These are phyloP conservation scores for Odocoileus virginianus DNA, from an alignment of 2,113 vertebrate genomes.

Conservation along the genomic window DNA sequence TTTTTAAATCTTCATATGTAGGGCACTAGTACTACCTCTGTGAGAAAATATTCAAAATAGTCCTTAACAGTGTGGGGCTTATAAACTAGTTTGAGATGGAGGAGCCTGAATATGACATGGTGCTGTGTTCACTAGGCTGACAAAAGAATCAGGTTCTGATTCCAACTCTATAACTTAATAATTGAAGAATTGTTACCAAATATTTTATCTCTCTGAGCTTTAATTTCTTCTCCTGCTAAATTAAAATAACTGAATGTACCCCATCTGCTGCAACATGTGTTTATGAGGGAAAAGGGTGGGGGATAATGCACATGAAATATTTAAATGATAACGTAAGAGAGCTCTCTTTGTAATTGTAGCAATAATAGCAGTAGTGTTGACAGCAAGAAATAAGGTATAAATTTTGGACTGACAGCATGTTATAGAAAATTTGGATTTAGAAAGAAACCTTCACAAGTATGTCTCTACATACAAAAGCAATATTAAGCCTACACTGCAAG, in stretches of 20 bases:
- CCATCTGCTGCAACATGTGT: slow-evolving; percentile 45
- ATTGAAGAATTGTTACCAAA: background rate
- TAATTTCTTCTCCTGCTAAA: background rate
- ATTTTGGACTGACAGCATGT: background rate
- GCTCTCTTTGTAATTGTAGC: background rate
- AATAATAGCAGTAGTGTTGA: background rate
- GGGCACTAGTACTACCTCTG: background rate
- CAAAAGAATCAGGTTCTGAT: background rate
- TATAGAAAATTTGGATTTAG: background rate
- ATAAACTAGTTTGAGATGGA: background rate
- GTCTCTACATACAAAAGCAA: background rate
- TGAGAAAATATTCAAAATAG: background rate
- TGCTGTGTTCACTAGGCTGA: background rate
- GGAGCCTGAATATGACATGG: background rate
- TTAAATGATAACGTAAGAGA: background rate
- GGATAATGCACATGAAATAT: background rate
- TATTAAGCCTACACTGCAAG: background rate
- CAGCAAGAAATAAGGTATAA: background rate
- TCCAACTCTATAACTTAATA: background rate
- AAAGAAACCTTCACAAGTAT: background rate
- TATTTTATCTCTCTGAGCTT: slow-evolving; percentile 10
- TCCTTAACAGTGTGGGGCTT: background rate
- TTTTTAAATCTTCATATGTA: background rate
- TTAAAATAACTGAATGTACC: slow-evolving; percentile 30
- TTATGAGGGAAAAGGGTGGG: background rate